Evolutionary conservation across 2,888 invertebrate genomes (phyloP).

Genomic region (Steinernema carpocapsae): DNA sequence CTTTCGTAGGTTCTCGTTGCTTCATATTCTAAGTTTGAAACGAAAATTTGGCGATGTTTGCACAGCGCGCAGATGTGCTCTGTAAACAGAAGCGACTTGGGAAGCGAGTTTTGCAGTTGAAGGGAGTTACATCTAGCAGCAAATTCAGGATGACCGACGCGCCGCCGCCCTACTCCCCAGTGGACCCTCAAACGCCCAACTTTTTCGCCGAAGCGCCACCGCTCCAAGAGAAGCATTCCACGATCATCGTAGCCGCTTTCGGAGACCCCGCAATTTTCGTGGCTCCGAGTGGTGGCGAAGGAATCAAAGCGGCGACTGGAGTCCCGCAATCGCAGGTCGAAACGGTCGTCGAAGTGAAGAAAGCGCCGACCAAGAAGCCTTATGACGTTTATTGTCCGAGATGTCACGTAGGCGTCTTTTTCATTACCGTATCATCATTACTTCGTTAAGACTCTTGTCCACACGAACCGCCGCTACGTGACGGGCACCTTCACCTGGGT

Average conservation of each 20-base stretch:
- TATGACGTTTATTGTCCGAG: constrained; percentile 2
- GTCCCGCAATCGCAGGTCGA: background rate
- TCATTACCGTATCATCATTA: background rate
- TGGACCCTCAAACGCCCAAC: constrained; percentile 4
- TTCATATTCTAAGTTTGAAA: no score
- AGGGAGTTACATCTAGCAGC: no score
- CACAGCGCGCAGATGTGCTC: background rate
- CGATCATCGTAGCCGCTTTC: background rate
- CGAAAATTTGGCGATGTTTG: background rate
- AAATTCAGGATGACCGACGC: constrained; percentile 20
- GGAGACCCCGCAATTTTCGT: constrained; percentile 9
- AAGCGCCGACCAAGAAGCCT: constrained; percentile 22
- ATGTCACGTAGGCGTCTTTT: background rate
- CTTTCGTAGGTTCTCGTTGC: no score
- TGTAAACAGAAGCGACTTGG: background rate
- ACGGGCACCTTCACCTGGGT: constrained; percentile 57
- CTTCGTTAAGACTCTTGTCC: constrained; percentile 29
- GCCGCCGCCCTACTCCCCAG: constrained; percentile 11
- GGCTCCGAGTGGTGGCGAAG: background rate
- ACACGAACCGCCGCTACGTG: constrained; percentile 41
- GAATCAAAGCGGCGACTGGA: background rate
- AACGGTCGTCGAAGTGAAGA: background rate
- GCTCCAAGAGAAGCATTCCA: background rate
- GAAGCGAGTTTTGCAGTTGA: no score
- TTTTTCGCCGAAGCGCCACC: background rate